These are phyloP conservation scores for Rhyacichthys aspro DNA, from an alignment of 2,797 vertebrate species.

Conservation along the genomic window DNA sequence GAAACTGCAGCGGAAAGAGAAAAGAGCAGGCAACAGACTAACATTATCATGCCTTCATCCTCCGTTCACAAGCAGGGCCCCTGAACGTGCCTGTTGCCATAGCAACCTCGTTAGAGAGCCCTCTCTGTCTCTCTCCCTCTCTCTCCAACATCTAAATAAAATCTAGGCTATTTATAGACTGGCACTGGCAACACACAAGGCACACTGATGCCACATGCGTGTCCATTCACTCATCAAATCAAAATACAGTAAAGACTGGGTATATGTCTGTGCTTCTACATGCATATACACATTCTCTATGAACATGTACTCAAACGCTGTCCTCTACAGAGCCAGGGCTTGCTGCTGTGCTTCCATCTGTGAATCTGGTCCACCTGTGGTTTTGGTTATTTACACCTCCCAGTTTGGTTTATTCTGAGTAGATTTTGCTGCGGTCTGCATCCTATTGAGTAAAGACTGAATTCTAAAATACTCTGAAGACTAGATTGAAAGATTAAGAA, in stretches of 20 bases:
- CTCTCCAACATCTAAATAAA: constrained; percentile 79
- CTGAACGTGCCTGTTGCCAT: constrained; percentile 82
- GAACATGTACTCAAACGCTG: background rate
- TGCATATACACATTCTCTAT: background rate
- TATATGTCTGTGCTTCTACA: no score
- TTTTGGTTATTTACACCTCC: constrained; percentile 30
- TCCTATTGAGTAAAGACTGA: background rate
- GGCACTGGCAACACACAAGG: constrained; percentile 48
- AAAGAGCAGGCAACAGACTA: constrained; percentile 18
- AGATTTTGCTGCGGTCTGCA: background rate
- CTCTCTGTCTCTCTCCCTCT: constrained; percentile 27
- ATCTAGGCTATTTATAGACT: constrained; percentile 79
- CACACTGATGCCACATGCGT: constrained; percentile 41
- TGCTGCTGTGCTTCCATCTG: constrained; percentile 61
- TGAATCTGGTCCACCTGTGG: constrained; percentile 34
- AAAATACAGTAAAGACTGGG: constrained; percentile 3
- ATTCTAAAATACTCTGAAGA: background rate
- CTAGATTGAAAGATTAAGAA: background rate
- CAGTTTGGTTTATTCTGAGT: background rate
- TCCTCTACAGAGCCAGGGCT: constrained; percentile 1
- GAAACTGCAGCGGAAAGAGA: background rate
- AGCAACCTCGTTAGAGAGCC: constrained; percentile 75
- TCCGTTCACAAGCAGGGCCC: constrained; percentile 63
- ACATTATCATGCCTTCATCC: constrained; percentile 63
- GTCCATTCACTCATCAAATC: constrained; percentile 24